Evolutionary conservation across 2,888 invertebrate genomes (phyloP).

Genomic region (Autographa gamma): DNA sequence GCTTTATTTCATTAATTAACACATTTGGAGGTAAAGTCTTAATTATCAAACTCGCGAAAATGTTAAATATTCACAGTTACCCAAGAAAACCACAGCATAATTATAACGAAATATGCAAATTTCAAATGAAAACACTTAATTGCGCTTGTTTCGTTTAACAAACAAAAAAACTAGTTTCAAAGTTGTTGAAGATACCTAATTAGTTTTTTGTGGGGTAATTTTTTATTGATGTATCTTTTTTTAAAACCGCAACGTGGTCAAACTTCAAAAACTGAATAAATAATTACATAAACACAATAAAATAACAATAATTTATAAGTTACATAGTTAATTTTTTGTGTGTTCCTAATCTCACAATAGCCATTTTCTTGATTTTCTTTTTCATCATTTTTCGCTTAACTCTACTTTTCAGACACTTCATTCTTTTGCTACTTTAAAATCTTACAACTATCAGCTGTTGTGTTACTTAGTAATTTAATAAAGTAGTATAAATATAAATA

Average conservation of each 20-base stretch:
- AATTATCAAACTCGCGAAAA: conserved; percentile 22
- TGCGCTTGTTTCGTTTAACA: conserved; percentile 38
- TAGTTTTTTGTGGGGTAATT: conserved; percentile 32
- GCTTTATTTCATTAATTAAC: conserved; percentile 19
- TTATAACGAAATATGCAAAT: conserved; percentile 44
- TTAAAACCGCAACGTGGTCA: not conserved
- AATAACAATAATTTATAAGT: too few relatives aligned
- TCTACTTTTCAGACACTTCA: not conserved
- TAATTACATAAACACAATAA: too few relatives aligned
- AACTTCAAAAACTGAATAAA: too few relatives aligned
- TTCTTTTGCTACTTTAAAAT: not conserved
- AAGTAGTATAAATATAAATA: not conserved
- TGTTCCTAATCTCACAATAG: not conserved
- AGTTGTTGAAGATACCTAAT: conserved; percentile 21
- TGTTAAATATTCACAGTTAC: conserved; percentile 27
- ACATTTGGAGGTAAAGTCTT: conserved; percentile 8
- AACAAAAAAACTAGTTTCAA: conserved; percentile 28
- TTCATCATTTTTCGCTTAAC: not conserved
- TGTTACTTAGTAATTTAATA: not conserved
- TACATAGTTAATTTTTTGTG: too few relatives aligned
- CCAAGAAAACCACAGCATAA: conserved; percentile 36
- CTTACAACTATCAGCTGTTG: not conserved
- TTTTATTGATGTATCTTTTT: not conserved
- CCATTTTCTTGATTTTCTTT: too few relatives aligned
- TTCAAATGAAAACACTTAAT: conserved; percentile 42